Base-by-base conservation (phyloP, 2,797 vertebrate genomes). In the Channa striata region DNA sequence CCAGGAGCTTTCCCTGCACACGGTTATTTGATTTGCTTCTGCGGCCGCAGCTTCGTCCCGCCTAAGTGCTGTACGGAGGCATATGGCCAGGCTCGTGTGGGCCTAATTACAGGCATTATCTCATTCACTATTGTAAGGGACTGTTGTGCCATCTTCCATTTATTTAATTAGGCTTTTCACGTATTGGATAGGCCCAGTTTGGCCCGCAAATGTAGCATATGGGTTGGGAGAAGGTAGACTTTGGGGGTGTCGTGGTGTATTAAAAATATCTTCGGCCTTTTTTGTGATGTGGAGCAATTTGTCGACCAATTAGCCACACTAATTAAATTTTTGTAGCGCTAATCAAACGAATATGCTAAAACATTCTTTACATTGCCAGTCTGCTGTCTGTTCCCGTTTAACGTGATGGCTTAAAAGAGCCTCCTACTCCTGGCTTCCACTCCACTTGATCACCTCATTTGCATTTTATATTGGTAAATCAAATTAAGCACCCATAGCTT, bases 401-500 rank as follows among this genome's bases (percentile, higher is more conserved):
- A 97, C 94, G 95, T 97, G 96, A 98, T 97, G 96, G 95, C 93
- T 96, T 97, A 96, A 98, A 97, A 97, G 95, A 96, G 96, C 95
- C 94, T 93, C 83, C 92, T 95, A 89, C 92, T 93, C 94, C 94
- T 94, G 94, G 88, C 95, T 96, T 94, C 96, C 95, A 97, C 96
- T 99, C 96, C 95, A 97, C 95, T 99, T 97, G 96, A 99, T 96
- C 96, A 98, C 95, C 96, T 97, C 80, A 99, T 99, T 98, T 99
- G 97, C 98, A 99, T 99, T 98, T 99, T 99, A 99, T 99, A 99
- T 99, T 99, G 98, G 97, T 98, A 99, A 99, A 99, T 99, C 97
- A 99, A 99, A 99, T 99, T 97, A 99, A 97, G 96, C 96, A 97
- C 95, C 96, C 94, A 88, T 96, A 94, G 97, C 98, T 99, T 99